These are phyloP conservation scores for Drosophila falleni DNA, from an alignment of 2,888 invertebrate genomes.

Conservation along the genomic window DNA sequence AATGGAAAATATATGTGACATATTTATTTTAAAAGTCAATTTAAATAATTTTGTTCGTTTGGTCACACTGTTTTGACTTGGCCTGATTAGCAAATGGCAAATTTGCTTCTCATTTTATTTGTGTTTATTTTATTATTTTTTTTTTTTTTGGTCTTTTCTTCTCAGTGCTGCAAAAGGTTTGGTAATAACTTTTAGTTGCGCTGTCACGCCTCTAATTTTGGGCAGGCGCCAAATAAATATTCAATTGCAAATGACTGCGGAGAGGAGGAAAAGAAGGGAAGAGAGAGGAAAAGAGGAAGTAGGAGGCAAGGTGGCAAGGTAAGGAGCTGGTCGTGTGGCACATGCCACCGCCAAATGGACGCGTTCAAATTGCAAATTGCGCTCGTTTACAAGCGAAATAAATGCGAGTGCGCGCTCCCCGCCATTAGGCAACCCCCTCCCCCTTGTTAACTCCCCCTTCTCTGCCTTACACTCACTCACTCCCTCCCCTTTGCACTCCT, in stretches of 20 bases:
- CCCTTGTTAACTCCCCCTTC: slow-evolving; percentile 2
- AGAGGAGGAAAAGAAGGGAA: background rate
- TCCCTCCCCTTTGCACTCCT: background rate
- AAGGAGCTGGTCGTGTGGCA: slow-evolving; percentile 14
- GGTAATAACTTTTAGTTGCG: slow-evolving; percentile 62
- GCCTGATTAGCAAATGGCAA: slow-evolving; percentile 46
- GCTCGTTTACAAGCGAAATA: slow-evolving; percentile 79
- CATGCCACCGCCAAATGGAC: slow-evolving; percentile 64
- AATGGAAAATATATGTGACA: background rate
- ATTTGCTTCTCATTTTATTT: slow-evolving; percentile 18
- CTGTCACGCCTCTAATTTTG: slow-evolving; percentile 44
- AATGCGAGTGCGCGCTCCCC: slow-evolving; percentile 56
- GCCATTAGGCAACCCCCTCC: slow-evolving; percentile 51
- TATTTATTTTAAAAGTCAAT: too few species aligned
- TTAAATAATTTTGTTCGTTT: background rate
- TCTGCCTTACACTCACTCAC: background rate
- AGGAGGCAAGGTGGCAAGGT: background rate
- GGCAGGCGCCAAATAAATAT: slow-evolving; percentile 62
- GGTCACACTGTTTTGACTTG: slow-evolving; percentile 26
- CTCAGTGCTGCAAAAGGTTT: slow-evolving; percentile 25
- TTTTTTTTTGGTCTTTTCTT: background rate
- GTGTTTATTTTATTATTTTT: background rate
- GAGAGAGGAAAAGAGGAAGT: background rate
- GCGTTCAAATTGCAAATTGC: slow-evolving; percentile 80
- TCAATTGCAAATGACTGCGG: slow-evolving; percentile 60